These are phyloP conservation scores for Clinocottus analis DNA, from an alignment of 2,113 vertebrate genomes.

Conservation along the genomic window DNA sequence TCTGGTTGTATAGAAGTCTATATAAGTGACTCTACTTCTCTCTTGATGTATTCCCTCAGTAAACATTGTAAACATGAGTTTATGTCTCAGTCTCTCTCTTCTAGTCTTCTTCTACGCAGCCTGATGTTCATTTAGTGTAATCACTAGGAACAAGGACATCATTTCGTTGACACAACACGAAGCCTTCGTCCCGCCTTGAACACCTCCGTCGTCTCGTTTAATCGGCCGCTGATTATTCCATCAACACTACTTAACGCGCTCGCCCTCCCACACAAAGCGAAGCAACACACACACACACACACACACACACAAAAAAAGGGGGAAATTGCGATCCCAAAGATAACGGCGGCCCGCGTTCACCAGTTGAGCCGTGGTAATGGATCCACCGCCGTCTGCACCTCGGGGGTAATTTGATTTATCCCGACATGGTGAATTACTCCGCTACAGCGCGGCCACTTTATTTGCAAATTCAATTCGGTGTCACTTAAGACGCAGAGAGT, in stretches of 20 bases:
- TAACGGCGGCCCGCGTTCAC: slow-evolving; percentile 49
- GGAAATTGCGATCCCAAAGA: slow-evolving; percentile 45
- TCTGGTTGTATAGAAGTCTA: no score
- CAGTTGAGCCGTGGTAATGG: slow-evolving; percentile 64
- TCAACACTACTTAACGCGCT: slow-evolving; percentile 27
- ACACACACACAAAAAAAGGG: no score
- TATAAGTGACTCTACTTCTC: no score
- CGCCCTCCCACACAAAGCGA: slow-evolving; percentile 25
- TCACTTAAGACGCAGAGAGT: slow-evolving; percentile 67
- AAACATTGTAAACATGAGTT: no score
- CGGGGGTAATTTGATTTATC: slow-evolving; percentile 73
- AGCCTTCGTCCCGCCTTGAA: slow-evolving; percentile 46
- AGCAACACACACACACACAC: no score
- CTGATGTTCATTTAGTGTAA: no score
- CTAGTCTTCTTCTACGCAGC: no score
- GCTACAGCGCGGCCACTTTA: slow-evolving; percentile 67
- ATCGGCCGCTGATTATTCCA: slow-evolving; percentile 54
- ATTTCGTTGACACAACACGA: slow-evolving; percentile 7
- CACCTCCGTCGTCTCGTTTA: slow-evolving; percentile 46
- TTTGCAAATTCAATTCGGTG: slow-evolving; percentile 71
- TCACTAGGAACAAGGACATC: slow-evolving; percentile 8
- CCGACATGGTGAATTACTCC: slow-evolving; percentile 74
- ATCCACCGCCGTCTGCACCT: slow-evolving; percentile 73
- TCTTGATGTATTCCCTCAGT: no score
- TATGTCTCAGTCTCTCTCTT: no score